These are phyloP conservation scores for Cataglyphis cursor DNA, from an alignment of 2,888 invertebrate species.

Conservation along the genomic window DNA sequence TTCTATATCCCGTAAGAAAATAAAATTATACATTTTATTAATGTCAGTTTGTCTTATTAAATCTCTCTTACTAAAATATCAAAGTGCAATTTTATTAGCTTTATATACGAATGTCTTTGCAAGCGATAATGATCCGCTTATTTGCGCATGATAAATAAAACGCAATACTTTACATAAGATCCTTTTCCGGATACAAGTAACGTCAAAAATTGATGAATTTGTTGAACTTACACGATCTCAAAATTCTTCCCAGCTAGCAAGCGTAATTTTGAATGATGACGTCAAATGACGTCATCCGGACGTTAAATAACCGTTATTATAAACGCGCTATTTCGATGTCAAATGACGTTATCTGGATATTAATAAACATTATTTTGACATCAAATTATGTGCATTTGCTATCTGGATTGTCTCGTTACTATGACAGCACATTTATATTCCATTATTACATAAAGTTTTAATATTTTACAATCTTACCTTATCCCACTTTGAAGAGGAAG, in stretches of 20 bases:
- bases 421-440: background rate
- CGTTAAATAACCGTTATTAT: no score
- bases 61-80: background rate
- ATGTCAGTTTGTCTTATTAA: background rate
- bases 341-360: no score
- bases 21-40: slow-evolving; percentile 2
- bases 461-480: background rate
- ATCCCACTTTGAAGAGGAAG: background rate
- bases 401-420: no score
- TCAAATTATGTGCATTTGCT: no score
- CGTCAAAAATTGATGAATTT: background rate
- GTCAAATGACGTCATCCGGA: no score
- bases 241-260: background rate
- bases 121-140: background rate
- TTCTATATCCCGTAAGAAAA: slow-evolving; percentile 2
- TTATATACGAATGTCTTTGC: background rate
- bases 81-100: background rate
- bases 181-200: background rate
- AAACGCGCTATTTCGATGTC: no score
- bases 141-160: background rate
- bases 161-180: background rate
- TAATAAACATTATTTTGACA: no score
- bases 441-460: background rate
- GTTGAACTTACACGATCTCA: background rate
- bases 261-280: no score